Evolutionary conservation across 1,140 invertebrate species (phyloP), one percentile per base, ranked within the genome.

Genomic region (Cydia amplana): DNA sequence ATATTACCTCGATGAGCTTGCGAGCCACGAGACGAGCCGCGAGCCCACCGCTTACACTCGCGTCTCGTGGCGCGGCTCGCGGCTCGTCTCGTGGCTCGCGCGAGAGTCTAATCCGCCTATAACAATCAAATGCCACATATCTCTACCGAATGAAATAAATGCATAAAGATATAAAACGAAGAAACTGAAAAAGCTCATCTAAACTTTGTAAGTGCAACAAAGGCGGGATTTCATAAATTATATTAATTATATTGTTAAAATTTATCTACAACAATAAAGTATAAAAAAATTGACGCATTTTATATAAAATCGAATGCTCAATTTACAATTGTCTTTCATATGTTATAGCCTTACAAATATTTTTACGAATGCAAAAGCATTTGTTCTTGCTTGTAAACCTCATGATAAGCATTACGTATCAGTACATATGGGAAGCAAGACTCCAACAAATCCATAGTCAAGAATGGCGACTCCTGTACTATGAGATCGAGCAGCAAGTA

Each of bases 391-490:
- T 98, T 98, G 88, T 98, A 98, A 70, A 99, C 98, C 85, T 97
- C 97, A 86, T 98, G 98, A 94, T 99, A 99, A 79, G 98, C 98
- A 92, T 99, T 99, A 67, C 98, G 95, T 81, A 99, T 97, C 5
- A 99, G 94, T 7, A 98, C 98, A 91, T 99, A 99, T 0, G 98
- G 98, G 89, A 99, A 99, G 91, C 99, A 99, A 2, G 98, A 99
- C 88, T 99, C 99, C 74, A 99, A 91, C 67, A 99, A 94, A 94
- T 99, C 98, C 98, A 99, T 99, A 0, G 98, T 99, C 4, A 99
- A 93, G 90, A 99, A 99, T 9, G 98, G 98, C 5, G 98, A 99
- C 91, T 99, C 98, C 93, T 99, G 98, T 32, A 99, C 98, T 93
- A 99, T 99, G 93, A 98, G 95, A 93, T 99, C 98, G 5, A 99